These are phyloP conservation scores for Diarsia dahlii DNA, from an alignment of 2,888 invertebrate genomes.

Conservation along the genomic window DNA sequence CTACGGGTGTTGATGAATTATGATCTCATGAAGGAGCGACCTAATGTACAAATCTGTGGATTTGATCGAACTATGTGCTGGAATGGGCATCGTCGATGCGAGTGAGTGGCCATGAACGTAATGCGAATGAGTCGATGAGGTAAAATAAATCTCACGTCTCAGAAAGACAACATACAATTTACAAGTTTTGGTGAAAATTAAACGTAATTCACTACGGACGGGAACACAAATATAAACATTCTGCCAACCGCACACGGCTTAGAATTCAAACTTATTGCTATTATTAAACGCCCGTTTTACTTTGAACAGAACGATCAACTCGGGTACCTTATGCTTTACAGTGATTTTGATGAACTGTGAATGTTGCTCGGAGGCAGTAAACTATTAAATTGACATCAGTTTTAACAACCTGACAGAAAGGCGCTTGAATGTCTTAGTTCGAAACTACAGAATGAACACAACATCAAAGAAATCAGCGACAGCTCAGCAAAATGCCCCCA, in stretches of 20 bases:
- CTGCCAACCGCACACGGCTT: constrained; percentile 79
- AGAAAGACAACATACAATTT: constrained; percentile 70
- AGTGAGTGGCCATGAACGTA: constrained; percentile 62
- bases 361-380: constrained; percentile 44
- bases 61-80: constrained; percentile 81
- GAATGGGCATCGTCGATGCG: constrained; percentile 79
- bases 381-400: constrained; percentile 64
- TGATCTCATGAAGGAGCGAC: constrained; percentile 62
- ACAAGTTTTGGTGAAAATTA: constrained; percentile 75
- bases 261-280: constrained; percentile 63
- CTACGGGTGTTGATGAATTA: constrained; percentile 77
- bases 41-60: constrained; percentile 77
- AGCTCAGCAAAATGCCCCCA: constrained; percentile 23
- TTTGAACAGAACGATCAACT: constrained; percentile 28
- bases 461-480: constrained; percentile 27
- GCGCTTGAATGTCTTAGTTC: constrained; percentile 43
- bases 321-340: constrained; percentile 29
- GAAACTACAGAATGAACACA: constrained; percentile 52
- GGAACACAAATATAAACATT: constrained; percentile 84
- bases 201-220: constrained; percentile 87
- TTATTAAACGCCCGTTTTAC: constrained; percentile 62
- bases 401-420: constrained; percentile 62
- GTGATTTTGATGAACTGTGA: constrained; percentile 33
- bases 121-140: constrained; percentile 70
- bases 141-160: constrained; percentile 71